Conservation (phyloP, 2,113 vertebrate species). For the Sander vitreus region DNA sequence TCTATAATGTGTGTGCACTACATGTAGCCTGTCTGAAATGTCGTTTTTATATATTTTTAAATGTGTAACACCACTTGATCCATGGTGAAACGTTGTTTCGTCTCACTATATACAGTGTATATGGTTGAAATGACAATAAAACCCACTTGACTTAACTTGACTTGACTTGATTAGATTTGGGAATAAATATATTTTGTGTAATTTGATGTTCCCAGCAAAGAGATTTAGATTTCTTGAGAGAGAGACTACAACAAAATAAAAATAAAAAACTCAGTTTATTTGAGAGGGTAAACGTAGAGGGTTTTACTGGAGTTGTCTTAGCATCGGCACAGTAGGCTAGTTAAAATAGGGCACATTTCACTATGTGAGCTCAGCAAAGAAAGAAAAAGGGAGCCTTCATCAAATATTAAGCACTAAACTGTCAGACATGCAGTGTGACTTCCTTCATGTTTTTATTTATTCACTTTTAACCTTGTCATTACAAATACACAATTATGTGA, state of each 20-base stretch:
- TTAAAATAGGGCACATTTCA: slow-evolving; percentile 25
- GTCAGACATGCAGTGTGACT: not conserved
- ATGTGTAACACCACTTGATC: too few relatives aligned
- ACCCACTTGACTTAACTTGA: too few relatives aligned
- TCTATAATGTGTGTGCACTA: too few relatives aligned
- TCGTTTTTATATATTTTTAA: too few relatives aligned
- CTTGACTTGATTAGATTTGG: not conserved
- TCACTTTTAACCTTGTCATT: not conserved
- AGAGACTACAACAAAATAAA: not conserved
- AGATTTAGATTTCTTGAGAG: not conserved
- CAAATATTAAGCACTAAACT: not conserved
- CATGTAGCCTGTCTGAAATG: too few relatives aligned
- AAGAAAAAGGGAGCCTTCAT: slow-evolving; percentile 7
- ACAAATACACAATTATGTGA: not conserved
- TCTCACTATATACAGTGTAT: too few relatives aligned
- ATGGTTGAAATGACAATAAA: too few relatives aligned
- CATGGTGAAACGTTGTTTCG: too few relatives aligned
- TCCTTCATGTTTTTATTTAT: not conserved
- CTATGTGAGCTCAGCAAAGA: slow-evolving; percentile 20
- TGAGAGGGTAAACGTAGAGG: not conserved
- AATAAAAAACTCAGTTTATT: not conserved
- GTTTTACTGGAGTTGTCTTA: not conserved
- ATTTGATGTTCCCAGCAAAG: slow-evolving; percentile 7
- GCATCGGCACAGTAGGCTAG: not conserved
- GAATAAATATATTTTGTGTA: slow-evolving; percentile 6